Base-by-base conservation (phyloP, 1,140 invertebrate genomes). In the Calephelis nemesis region DNA sequence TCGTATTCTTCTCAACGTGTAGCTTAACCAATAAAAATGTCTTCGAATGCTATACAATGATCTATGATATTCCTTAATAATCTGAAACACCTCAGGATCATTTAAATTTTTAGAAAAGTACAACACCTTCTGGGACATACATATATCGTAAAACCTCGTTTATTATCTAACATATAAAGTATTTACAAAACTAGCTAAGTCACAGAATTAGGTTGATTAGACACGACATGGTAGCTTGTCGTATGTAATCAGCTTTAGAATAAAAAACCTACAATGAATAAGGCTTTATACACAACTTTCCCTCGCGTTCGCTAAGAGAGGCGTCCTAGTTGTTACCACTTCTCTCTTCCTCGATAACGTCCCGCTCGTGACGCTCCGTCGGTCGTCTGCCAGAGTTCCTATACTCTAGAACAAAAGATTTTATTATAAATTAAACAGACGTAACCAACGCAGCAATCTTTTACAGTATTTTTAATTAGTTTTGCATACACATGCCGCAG, bases 271-370 rank as follows among this genome's bases (percentile, higher is more conserved):
- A 62, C 45, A 8, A n/a, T 54, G 19, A 19, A 54, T 47, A 52
- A 54, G 11, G 73, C 65, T 74, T 75, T 97, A 97, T 89, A 97
- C 96, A 84, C 96, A 97, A 85, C 96, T 97, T 83, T 97, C 96
- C 74, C 96, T 95, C 58, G 95, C 96, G 64, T 90, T 90, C 52
- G 94, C 94, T 90, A 97, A 95, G 0, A 97, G 91, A 0, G 96
- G 96, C 47, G 96, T 97, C 75, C 96, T 93, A 11, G 97, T 96
- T 8, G 96, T 97, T 15, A 97, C 96, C 9, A 97, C 95, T 86
- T 97, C 96, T 71, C 95, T 93, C 73, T 88, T 84, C 54, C 87
- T 74, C 6, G 88, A 84, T 15, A 90, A 67, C 9, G 86, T 91
- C 0, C 88, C 88, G 63, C 88, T 88, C 7, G 87, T 87, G 7